These are phyloP conservation scores for Pedetes capensis DNA, from an alignment of 2,113 vertebrate genomes.

Conservation along the genomic window DNA sequence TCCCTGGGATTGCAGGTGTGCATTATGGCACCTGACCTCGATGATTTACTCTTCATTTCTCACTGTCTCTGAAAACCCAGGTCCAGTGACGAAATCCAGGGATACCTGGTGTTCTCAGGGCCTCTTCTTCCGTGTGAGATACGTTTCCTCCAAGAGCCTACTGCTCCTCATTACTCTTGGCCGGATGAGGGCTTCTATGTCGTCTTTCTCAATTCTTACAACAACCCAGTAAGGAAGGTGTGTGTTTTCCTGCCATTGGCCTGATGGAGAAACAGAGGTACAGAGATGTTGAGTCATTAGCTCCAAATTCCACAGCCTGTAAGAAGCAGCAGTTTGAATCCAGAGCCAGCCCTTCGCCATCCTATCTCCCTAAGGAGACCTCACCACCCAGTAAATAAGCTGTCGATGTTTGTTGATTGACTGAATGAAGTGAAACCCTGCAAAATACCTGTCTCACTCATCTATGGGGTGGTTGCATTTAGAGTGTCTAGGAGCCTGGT, in stretches of 20 bases:
- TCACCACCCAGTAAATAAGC: neutral
- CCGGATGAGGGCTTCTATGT: neutral
- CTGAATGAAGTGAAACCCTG: neutral
- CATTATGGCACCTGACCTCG: too few species aligned
- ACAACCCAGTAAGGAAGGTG: neutral
- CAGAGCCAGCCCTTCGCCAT: neutral
- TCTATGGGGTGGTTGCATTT: neutral
- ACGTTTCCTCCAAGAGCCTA: neutral
- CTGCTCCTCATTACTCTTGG: neutral
- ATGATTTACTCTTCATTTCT: too few species aligned
- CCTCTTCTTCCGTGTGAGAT: neutral
- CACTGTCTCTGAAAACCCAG: neutral
- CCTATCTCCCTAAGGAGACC: neutral
- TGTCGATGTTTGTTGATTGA: neutral
- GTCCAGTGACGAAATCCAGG: accelerated
- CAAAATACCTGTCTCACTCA: neutral
- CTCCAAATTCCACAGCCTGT: neutral
- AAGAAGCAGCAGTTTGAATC: neutral
- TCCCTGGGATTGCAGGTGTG: too few species aligned
- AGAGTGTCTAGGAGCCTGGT: too few species aligned
- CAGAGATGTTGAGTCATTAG: neutral
- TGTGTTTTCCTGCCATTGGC: neutral
- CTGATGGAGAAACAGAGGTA: neutral
- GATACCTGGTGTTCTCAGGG: too few species aligned
- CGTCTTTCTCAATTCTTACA: too few species aligned